phyloP scores from a whole-genome alignment of 2,797 vertebrate genomes.

The Sylvilagus floridanus region DNA sequence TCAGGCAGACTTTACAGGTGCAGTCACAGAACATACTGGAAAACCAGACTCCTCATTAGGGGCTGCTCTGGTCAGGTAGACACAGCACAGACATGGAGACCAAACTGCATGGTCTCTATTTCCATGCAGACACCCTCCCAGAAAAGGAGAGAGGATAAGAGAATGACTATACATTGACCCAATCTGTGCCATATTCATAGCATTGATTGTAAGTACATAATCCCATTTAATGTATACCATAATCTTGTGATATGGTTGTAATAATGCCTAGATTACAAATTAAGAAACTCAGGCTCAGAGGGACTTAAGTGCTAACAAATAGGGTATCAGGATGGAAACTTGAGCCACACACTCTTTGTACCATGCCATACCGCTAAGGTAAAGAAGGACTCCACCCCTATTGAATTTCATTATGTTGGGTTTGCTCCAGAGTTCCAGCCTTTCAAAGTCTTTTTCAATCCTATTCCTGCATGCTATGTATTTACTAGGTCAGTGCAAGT shows the following conservation, averaged over 20 bases:
- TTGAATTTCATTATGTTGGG: neutral
- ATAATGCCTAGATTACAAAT: neutral
- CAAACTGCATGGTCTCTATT: neutral
- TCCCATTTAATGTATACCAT: neutral
- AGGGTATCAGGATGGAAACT: neutral
- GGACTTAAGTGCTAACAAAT: neutral
- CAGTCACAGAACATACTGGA: neutral
- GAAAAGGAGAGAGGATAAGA: neutral
- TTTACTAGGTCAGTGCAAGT: neutral
- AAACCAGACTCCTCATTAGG: neutral
- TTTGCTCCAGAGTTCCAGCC: neutral
- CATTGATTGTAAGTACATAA: neutral
- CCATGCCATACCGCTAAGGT: neutral
- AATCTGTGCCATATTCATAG: neutral
- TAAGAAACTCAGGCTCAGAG: neutral
- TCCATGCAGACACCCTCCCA: neutral
- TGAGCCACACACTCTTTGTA: neutral
- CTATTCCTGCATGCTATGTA: neutral
- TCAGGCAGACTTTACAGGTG: neutral
- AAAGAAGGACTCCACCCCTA: neutral
- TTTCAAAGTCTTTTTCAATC: neutral
- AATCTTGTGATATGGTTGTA: neutral
- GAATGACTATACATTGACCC: neutral
- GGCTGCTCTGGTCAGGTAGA: neutral
- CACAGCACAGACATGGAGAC: neutral